Percentiles rank a stretch among this genome's conserved stretches.
Evolutionary conservation across 2,888 invertebrate genomes (phyloP).

Genomic region (Tenthredo mesomela): DNA sequence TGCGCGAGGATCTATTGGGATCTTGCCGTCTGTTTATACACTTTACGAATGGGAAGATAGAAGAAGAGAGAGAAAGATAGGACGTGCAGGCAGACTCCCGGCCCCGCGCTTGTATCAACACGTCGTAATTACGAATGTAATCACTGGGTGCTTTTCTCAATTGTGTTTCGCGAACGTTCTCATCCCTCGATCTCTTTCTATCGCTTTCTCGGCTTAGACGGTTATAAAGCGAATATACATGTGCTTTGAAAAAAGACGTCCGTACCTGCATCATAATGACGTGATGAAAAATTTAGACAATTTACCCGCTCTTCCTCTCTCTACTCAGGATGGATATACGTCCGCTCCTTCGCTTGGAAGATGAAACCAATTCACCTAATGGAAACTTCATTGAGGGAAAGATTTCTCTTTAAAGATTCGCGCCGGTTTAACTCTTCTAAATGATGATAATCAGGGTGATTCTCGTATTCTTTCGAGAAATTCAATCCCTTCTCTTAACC

Average conservation of each 20-base stretch:
- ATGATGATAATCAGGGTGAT: not conserved
- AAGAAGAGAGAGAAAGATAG: slow-evolving; percentile 47
- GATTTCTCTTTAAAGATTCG: not conserved
- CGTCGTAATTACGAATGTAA: slow-evolving; percentile 71
- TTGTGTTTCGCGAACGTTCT: slow-evolving; percentile 58
- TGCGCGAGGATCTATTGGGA: slow-evolving; percentile 26
- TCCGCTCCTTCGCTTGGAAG: not conserved
- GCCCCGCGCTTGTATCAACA: slow-evolving; percentile 65
- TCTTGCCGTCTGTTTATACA: slow-evolving; percentile 25
- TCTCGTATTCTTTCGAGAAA: not conserved
- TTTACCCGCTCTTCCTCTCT: not conserved
- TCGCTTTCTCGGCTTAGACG: not conserved
- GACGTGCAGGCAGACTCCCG: slow-evolving; percentile 47
- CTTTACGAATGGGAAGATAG: slow-evolving; percentile 1
- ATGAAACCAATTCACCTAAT: slow-evolving; percentile 48
- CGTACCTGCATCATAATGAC: not conserved
- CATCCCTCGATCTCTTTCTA: not conserved
- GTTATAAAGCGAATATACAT: not conserved
- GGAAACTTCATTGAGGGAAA: slow-evolving; percentile 32
- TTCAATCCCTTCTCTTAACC: not conserved
- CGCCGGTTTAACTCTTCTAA: not conserved
- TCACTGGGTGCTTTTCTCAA: slow-evolving; percentile 65
- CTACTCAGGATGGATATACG: not conserved
- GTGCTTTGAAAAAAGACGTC: not conserved
- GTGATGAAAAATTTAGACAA: slow-evolving; percentile 34